These are phyloP conservation scores for Natator depressus DNA, from an alignment of 2,113 vertebrate species.

Conservation along the genomic window DNA sequence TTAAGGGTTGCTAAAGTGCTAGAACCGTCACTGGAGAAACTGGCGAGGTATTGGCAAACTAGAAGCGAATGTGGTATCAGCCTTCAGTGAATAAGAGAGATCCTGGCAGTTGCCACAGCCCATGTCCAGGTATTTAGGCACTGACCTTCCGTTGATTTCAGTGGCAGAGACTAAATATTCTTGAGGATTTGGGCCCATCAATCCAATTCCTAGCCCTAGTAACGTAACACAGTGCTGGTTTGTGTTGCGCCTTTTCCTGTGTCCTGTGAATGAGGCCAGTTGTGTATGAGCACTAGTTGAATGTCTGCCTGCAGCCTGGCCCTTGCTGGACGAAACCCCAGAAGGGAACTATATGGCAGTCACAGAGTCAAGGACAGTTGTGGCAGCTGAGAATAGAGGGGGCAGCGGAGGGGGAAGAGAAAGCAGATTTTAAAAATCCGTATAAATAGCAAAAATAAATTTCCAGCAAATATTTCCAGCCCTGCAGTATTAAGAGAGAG, in stretches of 20 bases:
- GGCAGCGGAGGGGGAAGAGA: conserved; percentile 49
- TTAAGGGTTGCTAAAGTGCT: neutral
- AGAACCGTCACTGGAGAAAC: neutral
- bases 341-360: neutral
- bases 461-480: conserved; percentile 63
- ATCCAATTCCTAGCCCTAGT: neutral
- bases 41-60: neutral
- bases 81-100: neutral
- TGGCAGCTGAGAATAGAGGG: conserved; percentile 41
- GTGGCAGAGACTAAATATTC: neutral
- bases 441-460: conserved; percentile 63
- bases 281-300: neutral
- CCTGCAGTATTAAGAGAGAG: conserved; percentile 58
- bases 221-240: neutral
- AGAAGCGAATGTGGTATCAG: neutral
- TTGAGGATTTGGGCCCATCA: neutral
- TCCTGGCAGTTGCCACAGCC: neutral
- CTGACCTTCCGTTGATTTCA: neutral
- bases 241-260: neutral
- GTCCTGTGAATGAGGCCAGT: neutral
- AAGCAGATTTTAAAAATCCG: conserved; percentile 58
- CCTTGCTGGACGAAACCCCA: neutral
- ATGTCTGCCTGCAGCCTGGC: neutral
- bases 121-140: too few species aligned
- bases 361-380: neutral